Conservation (phyloP, 1,140 invertebrate species). For the Gryon sp. region DNA sequence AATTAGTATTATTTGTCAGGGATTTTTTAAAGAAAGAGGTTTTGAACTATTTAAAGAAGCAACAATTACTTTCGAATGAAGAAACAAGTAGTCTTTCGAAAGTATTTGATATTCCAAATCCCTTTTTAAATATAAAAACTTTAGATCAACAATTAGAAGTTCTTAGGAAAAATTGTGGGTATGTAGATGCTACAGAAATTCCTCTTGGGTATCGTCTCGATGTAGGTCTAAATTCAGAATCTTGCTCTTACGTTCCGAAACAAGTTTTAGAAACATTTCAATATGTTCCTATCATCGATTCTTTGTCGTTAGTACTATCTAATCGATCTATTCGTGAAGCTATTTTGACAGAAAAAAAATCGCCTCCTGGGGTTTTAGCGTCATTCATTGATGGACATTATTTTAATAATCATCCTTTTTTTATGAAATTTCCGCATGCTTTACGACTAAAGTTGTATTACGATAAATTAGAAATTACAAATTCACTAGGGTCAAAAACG, state of each 20-base stretch:
- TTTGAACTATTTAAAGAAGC: no score
- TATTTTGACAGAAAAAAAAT: conserved; percentile 1
- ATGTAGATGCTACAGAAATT: conserved; percentile 1
- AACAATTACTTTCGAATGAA: no score
- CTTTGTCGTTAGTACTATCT: not conserved
- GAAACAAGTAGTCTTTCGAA: no score
- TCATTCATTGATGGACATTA: conserved; percentile 2
- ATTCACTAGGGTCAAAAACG: conserved; percentile 12
- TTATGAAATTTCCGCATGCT: not conserved
- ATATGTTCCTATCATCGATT: conserved; percentile 8
- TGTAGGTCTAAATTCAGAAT: conserved; percentile 2
- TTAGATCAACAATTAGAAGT: not conserved
- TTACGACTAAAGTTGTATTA: conserved; percentile 15
- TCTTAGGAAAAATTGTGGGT: not conserved
- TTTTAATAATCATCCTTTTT: not conserved
- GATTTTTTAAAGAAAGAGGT: not conserved
- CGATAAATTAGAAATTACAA: no score
- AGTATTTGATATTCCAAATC: not conserved
- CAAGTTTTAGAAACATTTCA: conserved; percentile 26
- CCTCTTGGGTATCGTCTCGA: conserved; percentile 13
- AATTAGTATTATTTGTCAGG: no score
- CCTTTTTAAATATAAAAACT: not conserved
- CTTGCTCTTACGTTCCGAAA: conserved; percentile 20
- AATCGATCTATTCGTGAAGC: not conserved
- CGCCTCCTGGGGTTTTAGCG: not conserved